Conservation (phyloP, 2,888 invertebrate species). For the Drosophila mettleri region DNA sequence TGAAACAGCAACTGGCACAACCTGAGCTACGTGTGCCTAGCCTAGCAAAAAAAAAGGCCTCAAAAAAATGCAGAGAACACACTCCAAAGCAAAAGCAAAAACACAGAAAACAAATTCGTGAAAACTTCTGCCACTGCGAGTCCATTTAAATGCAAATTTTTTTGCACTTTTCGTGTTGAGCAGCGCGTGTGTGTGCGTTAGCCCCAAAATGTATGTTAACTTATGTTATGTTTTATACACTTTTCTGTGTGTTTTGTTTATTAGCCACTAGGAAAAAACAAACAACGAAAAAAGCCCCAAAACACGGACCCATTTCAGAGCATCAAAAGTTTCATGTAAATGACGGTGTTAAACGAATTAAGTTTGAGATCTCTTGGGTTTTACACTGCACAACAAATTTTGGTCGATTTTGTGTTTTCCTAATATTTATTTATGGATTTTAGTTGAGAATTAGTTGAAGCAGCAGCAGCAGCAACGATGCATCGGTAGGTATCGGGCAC, state of each 20-base stretch:
- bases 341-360: conserved; percentile 68
- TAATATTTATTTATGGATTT: conserved; percentile 22
- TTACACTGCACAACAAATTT: conserved; percentile 19
- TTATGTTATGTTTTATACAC: conserved; percentile 34
- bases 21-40: conserved; percentile 25
- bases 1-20: conserved; percentile 31
- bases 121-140: conserved; percentile 23
- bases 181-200: conserved; percentile 30
- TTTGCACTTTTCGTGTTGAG: conserved; percentile 39
- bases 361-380: conserved; percentile 27
- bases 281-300: too few relatives aligned
- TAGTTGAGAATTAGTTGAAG: conserved; percentile 10
- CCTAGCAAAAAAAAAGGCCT: conserved; percentile 13
- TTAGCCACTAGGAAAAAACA: conserved; percentile 41
- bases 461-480: conserved; percentile 71
- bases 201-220: conserved; percentile 73
- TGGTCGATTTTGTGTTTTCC: not conserved
- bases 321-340: conserved; percentile 44
- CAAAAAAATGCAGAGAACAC: conserved; percentile 10
- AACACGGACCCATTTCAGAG: conserved; percentile 9
- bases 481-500: conserved; percentile 73
- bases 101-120: conserved; percentile 5
- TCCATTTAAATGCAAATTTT: conserved; percentile 80
- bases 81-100: conserved; percentile 1
- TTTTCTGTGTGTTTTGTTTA: conserved; percentile 44